These are phyloP conservation scores for Drosophila multiciliata DNA, from an alignment of 2,888 invertebrate species.

Conservation along the genomic window DNA sequence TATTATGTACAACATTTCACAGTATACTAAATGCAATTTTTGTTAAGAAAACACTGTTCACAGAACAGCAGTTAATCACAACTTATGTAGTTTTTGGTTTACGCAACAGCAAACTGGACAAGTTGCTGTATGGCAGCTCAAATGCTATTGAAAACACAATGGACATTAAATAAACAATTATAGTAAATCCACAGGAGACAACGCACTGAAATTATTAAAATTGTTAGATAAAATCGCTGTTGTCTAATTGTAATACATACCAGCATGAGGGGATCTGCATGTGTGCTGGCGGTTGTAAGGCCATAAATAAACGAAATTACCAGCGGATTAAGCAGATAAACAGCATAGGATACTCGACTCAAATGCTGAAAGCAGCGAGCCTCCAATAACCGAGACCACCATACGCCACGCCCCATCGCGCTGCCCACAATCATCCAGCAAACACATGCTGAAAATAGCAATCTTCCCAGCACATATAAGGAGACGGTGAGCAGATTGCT, in stretches of 20 bases:
- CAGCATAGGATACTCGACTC: constrained; percentile 87
- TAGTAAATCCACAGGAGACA: constrained; percentile 79
- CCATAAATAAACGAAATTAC: constrained; percentile 86
- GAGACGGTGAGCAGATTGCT: constrained; percentile 85
- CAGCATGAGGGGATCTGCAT: constrained; percentile 83
- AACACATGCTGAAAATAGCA: constrained; percentile 86
- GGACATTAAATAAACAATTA: constrained; percentile 81
- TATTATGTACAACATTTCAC: constrained; percentile 44
- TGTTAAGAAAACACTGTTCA: constrained; percentile 43
- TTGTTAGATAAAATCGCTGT: neutral
- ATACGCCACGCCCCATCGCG: constrained; percentile 85
- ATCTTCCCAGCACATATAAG: constrained; percentile 86
- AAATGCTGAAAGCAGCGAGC: constrained; percentile 84
- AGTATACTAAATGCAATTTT: constrained; percentile 29
- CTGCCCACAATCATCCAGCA: constrained; percentile 87
- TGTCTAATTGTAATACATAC: constrained; percentile 60
- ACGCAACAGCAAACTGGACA: constrained; percentile 75
- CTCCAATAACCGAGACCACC: constrained; percentile 84
- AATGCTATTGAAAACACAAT: constrained; percentile 83
- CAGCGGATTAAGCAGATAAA: constrained; percentile 87
- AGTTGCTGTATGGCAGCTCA: constrained; percentile 83
- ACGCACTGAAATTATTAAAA: constrained; percentile 65
- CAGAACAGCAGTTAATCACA: constrained; percentile 55
- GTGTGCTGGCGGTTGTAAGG: constrained; percentile 80
- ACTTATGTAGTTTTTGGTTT: constrained; percentile 63